Conservation (phyloP, 2,113 vertebrate genomes). For the Rhinolophus sinicus region DNA sequence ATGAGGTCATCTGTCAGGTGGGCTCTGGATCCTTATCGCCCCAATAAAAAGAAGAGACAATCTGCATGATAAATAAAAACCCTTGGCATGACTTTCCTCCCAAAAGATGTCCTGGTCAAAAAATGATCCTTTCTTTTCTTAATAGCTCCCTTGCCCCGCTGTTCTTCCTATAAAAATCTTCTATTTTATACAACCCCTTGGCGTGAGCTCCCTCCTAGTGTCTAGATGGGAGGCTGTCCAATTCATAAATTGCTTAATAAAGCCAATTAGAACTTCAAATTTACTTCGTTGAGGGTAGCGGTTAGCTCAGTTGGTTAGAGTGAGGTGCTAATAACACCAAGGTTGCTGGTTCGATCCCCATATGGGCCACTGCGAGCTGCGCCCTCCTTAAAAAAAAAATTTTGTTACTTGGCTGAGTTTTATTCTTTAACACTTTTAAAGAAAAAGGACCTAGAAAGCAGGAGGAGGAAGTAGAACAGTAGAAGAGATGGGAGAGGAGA, state of each 20-base stretch:
- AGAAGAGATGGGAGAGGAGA: background rate
- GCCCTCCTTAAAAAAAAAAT: too few species aligned
- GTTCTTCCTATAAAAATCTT: background rate
- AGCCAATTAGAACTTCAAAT: background rate
- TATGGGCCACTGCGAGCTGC: too few species aligned
- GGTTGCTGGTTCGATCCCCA: too few species aligned
- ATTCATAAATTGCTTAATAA: background rate
- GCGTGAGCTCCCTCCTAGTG: background rate
- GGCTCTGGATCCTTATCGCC: accelerated
- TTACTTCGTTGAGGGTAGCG: background rate
- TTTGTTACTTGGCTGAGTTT: background rate
- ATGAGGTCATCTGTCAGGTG: background rate
- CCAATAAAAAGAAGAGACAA: background rate
- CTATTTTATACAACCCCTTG: background rate
- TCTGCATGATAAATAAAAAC: background rate
- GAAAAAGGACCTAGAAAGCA: background rate
- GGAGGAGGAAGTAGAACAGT: background rate
- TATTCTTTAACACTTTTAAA: background rate
- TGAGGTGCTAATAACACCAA: too few species aligned
- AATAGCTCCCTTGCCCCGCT: background rate
- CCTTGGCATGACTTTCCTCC: background rate
- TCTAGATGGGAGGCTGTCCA: background rate
- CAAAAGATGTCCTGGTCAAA: background rate
- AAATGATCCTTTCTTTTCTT: background rate
- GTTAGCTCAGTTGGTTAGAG: too few species aligned